Evolutionary conservation across 2,888 invertebrate species (phyloP), one percentile per base, ranked within the genome.

Genomic region (Mycalesis mineus): DNA sequence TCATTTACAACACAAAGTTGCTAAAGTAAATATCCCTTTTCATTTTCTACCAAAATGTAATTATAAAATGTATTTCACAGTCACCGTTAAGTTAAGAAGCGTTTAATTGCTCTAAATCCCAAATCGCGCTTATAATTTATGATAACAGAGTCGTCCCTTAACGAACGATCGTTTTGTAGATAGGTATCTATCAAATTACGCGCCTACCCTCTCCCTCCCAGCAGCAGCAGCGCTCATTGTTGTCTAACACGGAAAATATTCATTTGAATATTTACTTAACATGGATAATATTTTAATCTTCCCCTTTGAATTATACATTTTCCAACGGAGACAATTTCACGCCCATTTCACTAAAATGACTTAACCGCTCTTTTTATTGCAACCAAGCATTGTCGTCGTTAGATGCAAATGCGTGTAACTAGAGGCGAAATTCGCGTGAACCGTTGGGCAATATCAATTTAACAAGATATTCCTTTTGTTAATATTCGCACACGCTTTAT

Each of bases 281-380:
- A 89, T 88, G 90, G 88, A 90, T 90, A 90, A 90, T 90, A 90
- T 90, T 90, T 90, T 90, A 90, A 90, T 90, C 90, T 90, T 88
- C 90, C 90, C 90, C 88, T 89, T 85, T 88, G 88, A 88, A 88
- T 88, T 88, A 89, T 84, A 89, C 88, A 87, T 86, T 89, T 89
- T 88, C 88, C 84, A 86, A 77, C 85, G 86, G 87, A 89, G 88
- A 88, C 88, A 89, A 88, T 88, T 88, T 88, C 88, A 85, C 87
- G 82, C 80, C 72, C 69, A 72, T 73, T 80, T 75, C 72, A 64
- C 65, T 62, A 62, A 74, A 88, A 87, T 67, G 82, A 56, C 78
- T 68, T 80, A 90, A 80, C 70, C 74, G 66, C 62, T 48, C n/a
- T 39, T 54, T 60, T 66, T 59, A 57, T 57, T 68, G 57, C 80